A percentile compares a stretch with the other conserved stretches of the same genome.
phyloP scores from a whole-genome alignment of 2,888 invertebrate genomes.

The Ectemnius continuus region DNA sequence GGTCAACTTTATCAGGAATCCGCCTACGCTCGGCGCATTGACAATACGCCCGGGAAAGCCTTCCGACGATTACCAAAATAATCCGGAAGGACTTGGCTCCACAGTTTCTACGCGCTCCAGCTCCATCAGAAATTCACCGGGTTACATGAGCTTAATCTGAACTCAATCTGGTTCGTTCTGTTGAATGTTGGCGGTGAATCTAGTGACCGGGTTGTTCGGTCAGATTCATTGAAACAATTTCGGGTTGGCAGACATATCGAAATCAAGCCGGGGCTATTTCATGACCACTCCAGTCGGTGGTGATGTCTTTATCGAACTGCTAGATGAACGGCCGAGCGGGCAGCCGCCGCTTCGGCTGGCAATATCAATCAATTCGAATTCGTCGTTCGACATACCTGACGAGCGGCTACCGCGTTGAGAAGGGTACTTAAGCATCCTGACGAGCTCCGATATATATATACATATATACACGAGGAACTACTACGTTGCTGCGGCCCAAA shows the following conservation, averaged over 20 bases:
- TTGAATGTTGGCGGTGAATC: too few species aligned
- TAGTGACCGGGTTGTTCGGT: too few species aligned
- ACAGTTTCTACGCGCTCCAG: too few species aligned
- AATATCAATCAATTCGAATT: slow-evolving; percentile 62
- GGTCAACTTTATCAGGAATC: slow-evolving; percentile 51
- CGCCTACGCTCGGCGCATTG: slow-evolving; percentile 47
- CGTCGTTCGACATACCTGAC: slow-evolving; percentile 33
- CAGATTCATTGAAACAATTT: neutral
- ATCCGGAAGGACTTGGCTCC: slow-evolving; percentile 12
- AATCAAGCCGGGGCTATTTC: neutral
- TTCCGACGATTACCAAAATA: slow-evolving; percentile 33
- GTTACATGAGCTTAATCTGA: too few species aligned
- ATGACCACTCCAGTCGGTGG: slow-evolving; percentile 23
- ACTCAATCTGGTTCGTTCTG: too few species aligned
- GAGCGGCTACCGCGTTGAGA: slow-evolving; percentile 38
- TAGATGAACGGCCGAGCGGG: slow-evolving; percentile 8
- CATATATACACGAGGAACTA: slow-evolving; percentile 17
- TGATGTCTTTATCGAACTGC: slow-evolving; percentile 24
- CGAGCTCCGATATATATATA: slow-evolving; percentile 26
- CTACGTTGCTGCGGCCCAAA: slow-evolving; percentile 28
- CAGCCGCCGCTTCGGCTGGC: slow-evolving; percentile 6
- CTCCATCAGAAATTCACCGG: too few species aligned
- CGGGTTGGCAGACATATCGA: neutral
- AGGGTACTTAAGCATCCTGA: slow-evolving; percentile 20
- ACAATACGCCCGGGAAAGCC: slow-evolving; percentile 36